Percentiles rank a stretch among this genome's conserved stretches.
Evolutionary conservation across 2,113 vertebrate genomes (phyloP).

Genomic region (pig (Sus scrofa)): T2T-Sscrofa CM000815.6:98559001-98559500

Average conservation of each 20-base stretch:
- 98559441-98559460: not conserved
- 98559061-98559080: conserved; percentile 97
- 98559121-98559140: conserved; percentile 48
- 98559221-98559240: not conserved
- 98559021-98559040: conserved; percentile 96
- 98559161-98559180: not conserved
- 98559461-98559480: not conserved
- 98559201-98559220: not conserved
- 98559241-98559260: not conserved
- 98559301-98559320: not conserved
- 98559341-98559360: not conserved
- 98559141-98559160: not conserved
- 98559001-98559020: conserved; percentile 95
- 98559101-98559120: conserved; percentile 96
- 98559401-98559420: not conserved
- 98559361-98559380: conserved; percentile 10
- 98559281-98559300: not conserved
- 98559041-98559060: conserved; percentile 94
- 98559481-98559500: too few relatives aligned
- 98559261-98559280: not conserved
- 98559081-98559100: conserved; percentile 94
- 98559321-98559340: not conserved
- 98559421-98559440: conserved; percentile 10
- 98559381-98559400: not conserved
- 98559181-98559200: not conserved